These are phyloP conservation scores for Fundulus diaphanus DNA, from an alignment of 2,797 vertebrate species.

Conservation along the genomic window DNA sequence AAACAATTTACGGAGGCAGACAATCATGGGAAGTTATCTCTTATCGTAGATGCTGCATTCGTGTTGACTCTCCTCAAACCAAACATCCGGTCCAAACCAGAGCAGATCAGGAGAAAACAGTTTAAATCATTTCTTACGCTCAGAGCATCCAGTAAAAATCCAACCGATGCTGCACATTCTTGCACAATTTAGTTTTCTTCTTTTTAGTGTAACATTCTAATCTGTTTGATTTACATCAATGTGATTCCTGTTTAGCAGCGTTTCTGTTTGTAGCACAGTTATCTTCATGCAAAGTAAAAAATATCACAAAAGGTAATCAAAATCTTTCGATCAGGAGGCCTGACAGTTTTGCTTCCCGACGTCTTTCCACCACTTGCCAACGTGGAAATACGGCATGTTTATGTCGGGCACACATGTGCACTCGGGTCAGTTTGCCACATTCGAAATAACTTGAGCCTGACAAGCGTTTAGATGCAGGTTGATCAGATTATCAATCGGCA, in stretches of 20 bases:
- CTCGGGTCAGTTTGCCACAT: no score
- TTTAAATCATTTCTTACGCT: background rate
- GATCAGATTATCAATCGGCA: no score
- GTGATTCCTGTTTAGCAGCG: background rate
- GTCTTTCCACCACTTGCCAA: no score
- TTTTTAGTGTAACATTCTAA: background rate
- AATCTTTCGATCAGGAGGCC: no score
- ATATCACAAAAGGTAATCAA: background rate
- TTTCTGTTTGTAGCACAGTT: background rate
- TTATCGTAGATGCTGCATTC: constrained; percentile 39
- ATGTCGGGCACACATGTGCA: no score
- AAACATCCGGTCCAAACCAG: background rate
- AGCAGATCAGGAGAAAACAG: background rate
- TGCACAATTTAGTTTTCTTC: background rate
- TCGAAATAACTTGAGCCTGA: no score
- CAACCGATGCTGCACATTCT: background rate
- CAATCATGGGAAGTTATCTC: constrained; percentile 41
- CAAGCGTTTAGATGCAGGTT: no score
- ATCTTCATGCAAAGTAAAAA: background rate
- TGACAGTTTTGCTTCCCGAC: no score
- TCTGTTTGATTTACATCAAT: background rate
- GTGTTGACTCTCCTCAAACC: background rate
- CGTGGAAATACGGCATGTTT: no score
- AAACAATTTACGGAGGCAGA: constrained; percentile 26
- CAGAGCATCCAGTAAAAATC: background rate